Evolutionary conservation across 1,140 invertebrate species (phyloP).

Genomic region (Pseudomyrmex cubaensis): DNA sequence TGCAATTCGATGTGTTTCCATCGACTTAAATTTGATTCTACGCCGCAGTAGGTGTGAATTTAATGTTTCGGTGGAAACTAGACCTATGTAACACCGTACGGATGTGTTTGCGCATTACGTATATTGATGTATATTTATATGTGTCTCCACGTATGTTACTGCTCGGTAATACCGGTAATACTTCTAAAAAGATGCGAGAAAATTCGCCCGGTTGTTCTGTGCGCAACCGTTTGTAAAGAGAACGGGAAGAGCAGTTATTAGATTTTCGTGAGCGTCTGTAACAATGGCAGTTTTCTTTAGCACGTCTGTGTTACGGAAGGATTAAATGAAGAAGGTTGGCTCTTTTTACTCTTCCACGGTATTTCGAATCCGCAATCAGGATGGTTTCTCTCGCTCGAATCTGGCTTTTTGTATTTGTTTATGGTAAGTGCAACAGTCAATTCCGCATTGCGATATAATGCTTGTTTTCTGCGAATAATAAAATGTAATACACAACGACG

Average conservation of each 20-base stretch:
- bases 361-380: slow-evolving; percentile 4
- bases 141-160: neutral
- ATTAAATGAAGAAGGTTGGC: slow-evolving; percentile 32
- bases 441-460: neutral
- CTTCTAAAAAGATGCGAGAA: slow-evolving; percentile 21
- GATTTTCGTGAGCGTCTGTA: neutral
- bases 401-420: slow-evolving; percentile 25
- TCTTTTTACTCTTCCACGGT: neutral
- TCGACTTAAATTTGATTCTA: too few species aligned
- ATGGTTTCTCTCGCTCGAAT: slow-evolving; percentile 38
- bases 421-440: slow-evolving; percentile 20
- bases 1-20: too few species aligned
- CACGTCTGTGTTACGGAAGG: neutral
- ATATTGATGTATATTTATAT: too few species aligned
- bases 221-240: neutral
- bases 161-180: neutral
- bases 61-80: too few species aligned
- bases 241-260: too few species aligned
- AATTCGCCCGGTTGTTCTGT: neutral
- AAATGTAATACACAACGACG: neutral
- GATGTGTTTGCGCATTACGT: too few species aligned
- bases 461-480: neutral
- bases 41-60: too few species aligned
- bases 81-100: too few species aligned
- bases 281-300: slow-evolving; percentile 8